phyloP scores from a whole-genome alignment of 2,113 vertebrate genomes.

The Lycocorax pyrrhopterus region DNA sequence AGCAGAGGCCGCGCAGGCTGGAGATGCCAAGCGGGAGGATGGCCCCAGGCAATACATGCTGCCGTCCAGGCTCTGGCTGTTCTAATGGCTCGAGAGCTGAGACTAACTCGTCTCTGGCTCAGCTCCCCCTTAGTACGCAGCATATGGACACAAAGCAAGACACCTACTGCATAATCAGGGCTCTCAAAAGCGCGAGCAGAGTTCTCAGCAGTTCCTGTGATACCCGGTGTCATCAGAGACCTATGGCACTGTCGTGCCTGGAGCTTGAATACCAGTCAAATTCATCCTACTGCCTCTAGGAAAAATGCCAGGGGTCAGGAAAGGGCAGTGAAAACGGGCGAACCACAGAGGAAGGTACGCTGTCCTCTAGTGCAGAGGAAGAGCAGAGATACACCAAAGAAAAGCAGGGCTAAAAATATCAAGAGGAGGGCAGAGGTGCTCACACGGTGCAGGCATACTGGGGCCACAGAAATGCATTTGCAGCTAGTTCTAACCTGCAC shows the following conservation, averaged over 20 bases:
- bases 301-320: constrained; percentile 46
- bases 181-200: not conserved
- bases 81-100: not conserved
- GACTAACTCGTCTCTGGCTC: not conserved
- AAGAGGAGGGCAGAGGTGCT: constrained; percentile 56
- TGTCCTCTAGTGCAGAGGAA: constrained; percentile 32
- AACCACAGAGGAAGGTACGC: not conserved
- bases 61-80: not conserved
- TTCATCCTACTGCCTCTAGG: constrained; percentile 14
- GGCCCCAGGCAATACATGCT: not conserved
- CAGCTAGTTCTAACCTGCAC: not conserved
- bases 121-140: not conserved
- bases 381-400: constrained; percentile 18
- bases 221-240: constrained; percentile 1
- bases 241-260: not conserved
- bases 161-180: not conserved
- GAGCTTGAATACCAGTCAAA: not conserved
- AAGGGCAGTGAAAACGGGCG: not conserved
- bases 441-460: constrained; percentile 7
- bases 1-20: not conserved
- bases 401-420: constrained; percentile 59
- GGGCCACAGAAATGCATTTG: constrained; percentile 12
- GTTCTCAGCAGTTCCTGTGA: not conserved
- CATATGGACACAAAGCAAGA: not conserved
- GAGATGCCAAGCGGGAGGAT: not conserved